Base-by-base conservation (phyloP, 2,888 invertebrate species). In the Agonopterix arenella region DNA sequence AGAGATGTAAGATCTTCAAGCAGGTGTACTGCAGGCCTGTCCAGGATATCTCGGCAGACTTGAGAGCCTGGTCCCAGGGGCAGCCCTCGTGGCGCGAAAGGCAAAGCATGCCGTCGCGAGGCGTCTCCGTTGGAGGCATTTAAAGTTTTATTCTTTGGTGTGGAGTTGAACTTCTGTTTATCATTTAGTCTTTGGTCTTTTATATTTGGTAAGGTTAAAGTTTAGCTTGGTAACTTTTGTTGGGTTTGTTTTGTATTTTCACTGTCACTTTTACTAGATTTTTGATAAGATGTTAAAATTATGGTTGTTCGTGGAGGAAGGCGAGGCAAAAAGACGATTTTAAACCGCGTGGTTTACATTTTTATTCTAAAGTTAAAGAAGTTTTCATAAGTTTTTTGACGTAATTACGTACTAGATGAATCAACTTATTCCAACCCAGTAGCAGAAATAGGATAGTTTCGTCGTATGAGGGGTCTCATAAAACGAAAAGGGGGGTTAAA, bases 11-110 rank as follows among this genome's bases (percentile, higher is more conserved):
- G 51, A 96, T 93, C 85, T 95, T 93, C 59, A 96, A 91, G 79
- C 96, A 96, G 60, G 95, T 93, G 82, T 95, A 93, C 68, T 93
- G 93, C 73, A 96, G 91, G 45, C 96, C 96, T n/a, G 94, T 93
- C 96, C 96, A 96, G 55, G 93, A 93, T 60, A 93, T 83, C 51
- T 91, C 73, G 68, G 88, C 76, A 57, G 90, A 74, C 73, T 84
- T 77, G 50, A 92, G 73, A 55, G 91, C 91, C 68, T 90, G 90
- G 69, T 90, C 86, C 83, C 92, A 85, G 44, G 91, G 92, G 76
- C 92, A 92, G 73, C 90, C 88, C 64, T 90, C 89, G 77, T 92
- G 92, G 66, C 92, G 84, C 70, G 92, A 90, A 74, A 92, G 89
- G 84, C 91, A 92, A 76, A 92, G 72, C 92, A 92, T 92, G 81